Evolutionary conservation across 2,113 vertebrate genomes (phyloP), one percentile per base, ranked within the genome.

Genomic region (Petroica traversi): DNA sequence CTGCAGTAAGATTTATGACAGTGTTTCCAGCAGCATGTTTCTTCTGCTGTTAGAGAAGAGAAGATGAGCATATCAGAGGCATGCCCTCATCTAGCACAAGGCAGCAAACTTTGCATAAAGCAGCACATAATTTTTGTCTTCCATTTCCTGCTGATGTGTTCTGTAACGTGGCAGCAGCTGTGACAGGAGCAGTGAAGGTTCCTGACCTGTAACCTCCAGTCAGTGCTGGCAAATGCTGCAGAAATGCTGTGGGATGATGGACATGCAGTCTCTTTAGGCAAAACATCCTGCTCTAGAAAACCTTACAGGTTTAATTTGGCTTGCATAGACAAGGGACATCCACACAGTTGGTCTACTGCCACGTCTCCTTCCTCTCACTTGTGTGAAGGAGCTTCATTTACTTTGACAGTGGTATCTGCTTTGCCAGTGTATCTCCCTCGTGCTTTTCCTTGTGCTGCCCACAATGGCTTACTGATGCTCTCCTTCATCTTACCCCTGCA

Each of bases 41-140:
- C 58, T 85, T 74, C 58, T 82, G 62, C 63, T 95, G 33, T 88
- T 87, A 89, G 78, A 93, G 77, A 85, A 83, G 61, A 89, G 48
- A 48, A 85, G 69, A 88, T 76, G 77, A 95, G 81, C 41, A 24
- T 38, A 73, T 85, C 33, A 67, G 87, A 93, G 46, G 12, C 52
- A 14, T 85, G 81, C 54, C 58, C 74, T 95, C 54, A 51, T 79
- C 33, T 69, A 83, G 66, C 51, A 78, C 61, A 59, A 93, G 33
- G 49, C 74, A 83, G 58, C 1, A 36, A 85, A 49, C 54, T 95
- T 94, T 85, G 31, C 59, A 36, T 73, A 82, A 90, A 83, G 33
- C 43, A 85, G 59, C 59, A 59, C 51, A 76, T 83, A 8, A 36
- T 57, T 93, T 92, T 85, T 66, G 63, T 67, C 59, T 94, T 69